phyloP scores from a whole-genome alignment of 2,888 invertebrate species.

The Eurytoma californica region DNA sequence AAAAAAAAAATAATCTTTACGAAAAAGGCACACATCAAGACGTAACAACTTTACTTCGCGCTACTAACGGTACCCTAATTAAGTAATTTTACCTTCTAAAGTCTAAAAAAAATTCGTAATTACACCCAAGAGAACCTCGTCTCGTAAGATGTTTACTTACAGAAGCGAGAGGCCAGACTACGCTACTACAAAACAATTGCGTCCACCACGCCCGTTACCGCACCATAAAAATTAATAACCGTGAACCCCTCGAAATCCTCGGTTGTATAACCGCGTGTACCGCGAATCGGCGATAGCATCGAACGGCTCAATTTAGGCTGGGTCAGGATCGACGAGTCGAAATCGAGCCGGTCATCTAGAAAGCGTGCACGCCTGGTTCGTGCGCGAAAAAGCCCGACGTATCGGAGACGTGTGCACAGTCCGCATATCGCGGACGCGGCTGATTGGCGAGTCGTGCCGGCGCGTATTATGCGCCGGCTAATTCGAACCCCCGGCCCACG shows the following conservation, averaged over 20 bases:
- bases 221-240: slow-evolving; percentile 30
- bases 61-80: too few relatives aligned
- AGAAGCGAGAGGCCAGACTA: too few relatives aligned
- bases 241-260: background rate
- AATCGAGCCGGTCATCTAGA: slow-evolving; percentile 26
- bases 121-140: too few relatives aligned
- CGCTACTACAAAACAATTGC: background rate
- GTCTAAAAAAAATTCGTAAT: too few relatives aligned
- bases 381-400: too few relatives aligned
- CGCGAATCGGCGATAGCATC: too few relatives aligned
- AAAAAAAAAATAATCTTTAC: too few relatives aligned
- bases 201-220: background rate
- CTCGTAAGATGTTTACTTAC: too few relatives aligned
- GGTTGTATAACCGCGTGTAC: background rate
- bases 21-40: too few relatives aligned
- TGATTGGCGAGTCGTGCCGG: slow-evolving; percentile 12
- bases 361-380: background rate
- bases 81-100: too few relatives aligned
- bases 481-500: slow-evolving; percentile 31
- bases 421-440: background rate
- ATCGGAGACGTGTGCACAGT: too few relatives aligned
- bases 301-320: slow-evolving; percentile 36
- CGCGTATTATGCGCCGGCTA: slow-evolving; percentile 14
- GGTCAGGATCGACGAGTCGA: background rate
- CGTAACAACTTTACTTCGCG: too few relatives aligned